phyloP scores from a whole-genome alignment of 2,113 vertebrate genomes.

The Halichoerus grypus region DNA sequence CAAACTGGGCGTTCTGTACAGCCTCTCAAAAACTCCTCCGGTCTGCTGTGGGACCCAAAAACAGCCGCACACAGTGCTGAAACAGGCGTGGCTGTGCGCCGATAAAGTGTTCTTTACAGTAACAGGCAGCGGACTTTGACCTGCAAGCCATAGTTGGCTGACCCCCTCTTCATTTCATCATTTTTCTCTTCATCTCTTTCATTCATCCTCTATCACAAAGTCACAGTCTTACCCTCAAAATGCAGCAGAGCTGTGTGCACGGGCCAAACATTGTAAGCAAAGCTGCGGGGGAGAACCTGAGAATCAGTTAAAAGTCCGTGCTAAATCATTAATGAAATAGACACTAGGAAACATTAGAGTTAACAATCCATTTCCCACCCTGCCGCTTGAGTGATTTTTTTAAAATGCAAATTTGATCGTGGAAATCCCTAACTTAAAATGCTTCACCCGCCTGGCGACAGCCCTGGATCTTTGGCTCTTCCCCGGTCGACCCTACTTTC shows the following conservation, averaged over 20 bases:
- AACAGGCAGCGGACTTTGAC: not conserved
- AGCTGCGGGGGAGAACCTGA: not conserved
- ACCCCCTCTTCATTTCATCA: not conserved
- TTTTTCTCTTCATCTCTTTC: not conserved
- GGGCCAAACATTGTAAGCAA: not conserved
- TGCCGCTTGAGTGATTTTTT: not conserved
- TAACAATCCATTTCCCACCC: not conserved
- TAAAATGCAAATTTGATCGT: not conserved
- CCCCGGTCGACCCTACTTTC: not conserved
- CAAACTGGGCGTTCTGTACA: not conserved
- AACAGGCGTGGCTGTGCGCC: not conserved
- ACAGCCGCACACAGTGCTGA: not conserved
- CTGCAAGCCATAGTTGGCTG: not conserved
- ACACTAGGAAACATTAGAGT: not conserved
- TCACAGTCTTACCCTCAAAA: not conserved
- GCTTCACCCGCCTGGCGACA: not conserved
- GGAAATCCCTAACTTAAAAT: not conserved
- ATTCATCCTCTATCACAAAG: not conserved
- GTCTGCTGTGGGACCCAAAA: not conserved
- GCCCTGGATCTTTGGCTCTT: not conserved
- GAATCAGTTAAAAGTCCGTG: not conserved
- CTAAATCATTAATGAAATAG: not conserved
- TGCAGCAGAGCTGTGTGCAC: not conserved
- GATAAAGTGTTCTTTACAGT: not conserved
- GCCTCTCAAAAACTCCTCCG: not conserved